Percentiles rank a stretch among this genome's conserved stretches.
phyloP scores from a whole-genome alignment of 1,140 invertebrate species.

The Euura saliciscinereae region DNA sequence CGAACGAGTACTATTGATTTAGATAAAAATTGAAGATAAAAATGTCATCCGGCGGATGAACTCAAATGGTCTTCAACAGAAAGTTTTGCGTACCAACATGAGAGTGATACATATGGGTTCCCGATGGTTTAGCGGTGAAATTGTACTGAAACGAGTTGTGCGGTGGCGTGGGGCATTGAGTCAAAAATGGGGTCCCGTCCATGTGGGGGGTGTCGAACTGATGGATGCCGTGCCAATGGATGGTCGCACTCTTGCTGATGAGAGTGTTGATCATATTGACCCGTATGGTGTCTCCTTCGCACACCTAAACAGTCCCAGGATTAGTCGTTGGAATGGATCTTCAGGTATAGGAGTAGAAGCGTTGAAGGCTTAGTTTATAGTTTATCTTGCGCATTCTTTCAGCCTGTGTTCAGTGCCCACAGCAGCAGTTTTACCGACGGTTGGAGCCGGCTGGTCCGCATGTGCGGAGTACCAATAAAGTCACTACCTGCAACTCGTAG shows the following conservation, averaged over 20 bases:
- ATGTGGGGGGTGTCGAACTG: conserved; percentile 51
- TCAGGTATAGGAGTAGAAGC: too few relatives aligned
- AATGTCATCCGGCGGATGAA: too few relatives aligned
- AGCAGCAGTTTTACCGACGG: too few relatives aligned
- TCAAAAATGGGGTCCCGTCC: conserved; percentile 57
- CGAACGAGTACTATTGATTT: too few relatives aligned
- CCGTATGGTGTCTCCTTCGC: conserved; percentile 40
- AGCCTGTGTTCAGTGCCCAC: too few relatives aligned
- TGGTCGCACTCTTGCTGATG: conserved; percentile 31
- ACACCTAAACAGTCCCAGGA: conserved; percentile 28
- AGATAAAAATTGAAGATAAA: too few relatives aligned
- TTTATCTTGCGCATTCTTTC: too few relatives aligned
- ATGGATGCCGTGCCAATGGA: conserved; percentile 47
- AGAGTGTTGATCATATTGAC: conserved; percentile 41
- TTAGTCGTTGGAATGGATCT: too few relatives aligned
- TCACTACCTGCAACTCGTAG: neutral
- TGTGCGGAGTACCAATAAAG: neutral
- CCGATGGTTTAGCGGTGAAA: conserved; percentile 30
- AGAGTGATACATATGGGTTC: conserved; percentile 43
- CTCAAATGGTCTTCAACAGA: too few relatives aligned
- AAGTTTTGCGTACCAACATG: conserved; percentile 30
- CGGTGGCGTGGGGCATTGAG: conserved; percentile 38
- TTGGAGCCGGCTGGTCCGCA: neutral
- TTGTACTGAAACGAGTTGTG: conserved; percentile 34
- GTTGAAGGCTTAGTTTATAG: too few relatives aligned